phyloP scores from a whole-genome alignment of 2,113 vertebrate species.

The Pogona vitticeps region DNA sequence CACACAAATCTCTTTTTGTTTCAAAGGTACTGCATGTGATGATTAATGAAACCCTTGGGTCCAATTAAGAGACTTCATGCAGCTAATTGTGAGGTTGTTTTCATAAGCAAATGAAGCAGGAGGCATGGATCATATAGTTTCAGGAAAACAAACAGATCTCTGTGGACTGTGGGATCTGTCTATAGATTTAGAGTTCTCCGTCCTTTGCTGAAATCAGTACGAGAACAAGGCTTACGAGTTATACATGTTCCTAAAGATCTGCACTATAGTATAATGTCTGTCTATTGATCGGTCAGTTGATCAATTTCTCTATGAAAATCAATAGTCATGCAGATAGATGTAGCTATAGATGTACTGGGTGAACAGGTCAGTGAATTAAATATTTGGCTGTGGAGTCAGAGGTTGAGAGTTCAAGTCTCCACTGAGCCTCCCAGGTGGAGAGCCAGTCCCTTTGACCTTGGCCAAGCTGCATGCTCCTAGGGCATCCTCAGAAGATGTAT shows the following conservation, averaged over 20 bases:
- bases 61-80: constrained; percentile 24
- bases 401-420: too few relatives aligned
- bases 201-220: not conserved
- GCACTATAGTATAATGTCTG: too few relatives aligned
- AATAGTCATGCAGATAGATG: too few relatives aligned
- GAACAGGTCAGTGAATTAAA: too few relatives aligned
- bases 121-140: constrained; percentile 1
- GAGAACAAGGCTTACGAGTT: not conserved
- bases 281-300: too few relatives aligned
- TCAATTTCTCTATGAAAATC: too few relatives aligned
- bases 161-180: not conserved
- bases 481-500: too few relatives aligned
- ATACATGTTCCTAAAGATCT: not conserved
- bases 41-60: constrained; percentile 32
- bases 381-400: too few relatives aligned
- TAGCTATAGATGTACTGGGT: too few relatives aligned
- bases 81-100: constrained; percentile 18
- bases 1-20: constrained; percentile 12
- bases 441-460: too few relatives aligned
- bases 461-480: too few relatives aligned
- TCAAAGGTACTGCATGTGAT: not conserved
- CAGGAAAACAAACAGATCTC: constrained; percentile 46
- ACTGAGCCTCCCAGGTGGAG: too few relatives aligned
- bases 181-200: constrained; percentile 11
- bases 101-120: constrained; percentile 2